Conservation (phyloP, 2,797 vertebrate species). For the Halcyon badia region DNA sequence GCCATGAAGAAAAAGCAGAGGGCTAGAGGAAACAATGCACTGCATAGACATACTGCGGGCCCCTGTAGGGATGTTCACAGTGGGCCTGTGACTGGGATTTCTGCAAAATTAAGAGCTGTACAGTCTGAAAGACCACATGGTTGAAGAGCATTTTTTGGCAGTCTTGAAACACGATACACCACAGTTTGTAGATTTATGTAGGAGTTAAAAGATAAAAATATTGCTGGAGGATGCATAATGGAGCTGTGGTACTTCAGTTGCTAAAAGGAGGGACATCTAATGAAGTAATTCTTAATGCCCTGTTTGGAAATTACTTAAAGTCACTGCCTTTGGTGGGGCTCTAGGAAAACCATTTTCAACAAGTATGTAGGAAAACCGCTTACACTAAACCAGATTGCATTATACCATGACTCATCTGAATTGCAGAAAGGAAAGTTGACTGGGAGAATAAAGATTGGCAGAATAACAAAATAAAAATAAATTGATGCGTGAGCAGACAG, state of each 20-base stretch:
- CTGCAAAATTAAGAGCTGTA: not conserved
- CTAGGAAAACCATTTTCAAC: not conserved
- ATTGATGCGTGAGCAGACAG: not conserved
- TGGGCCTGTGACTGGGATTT: not conserved
- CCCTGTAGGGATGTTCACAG: not conserved
- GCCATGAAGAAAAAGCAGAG: constrained; percentile 7
- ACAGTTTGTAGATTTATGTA: not conserved
- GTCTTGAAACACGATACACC: not conserved
- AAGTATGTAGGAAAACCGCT: constrained; percentile 12
- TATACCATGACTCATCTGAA: constrained; percentile 30
- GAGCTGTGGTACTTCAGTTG: not conserved
- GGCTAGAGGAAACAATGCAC: constrained; percentile 17
- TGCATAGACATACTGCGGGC: not conserved
- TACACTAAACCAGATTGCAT: not conserved
- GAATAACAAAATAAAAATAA: constrained; percentile 10
- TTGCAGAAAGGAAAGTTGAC: not conserved
- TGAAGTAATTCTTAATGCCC: not conserved
- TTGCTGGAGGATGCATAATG: not conserved
- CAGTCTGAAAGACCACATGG: not conserved
- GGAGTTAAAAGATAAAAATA: not conserved
- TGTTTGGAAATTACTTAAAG: not conserved
- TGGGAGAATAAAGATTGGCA: constrained; percentile 5
- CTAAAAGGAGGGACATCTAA: not conserved
- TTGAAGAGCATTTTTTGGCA: not conserved
- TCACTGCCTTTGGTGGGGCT: not conserved